Conservation (phyloP, 2,797 vertebrate genomes). For the Coluber constrictor region DNA sequence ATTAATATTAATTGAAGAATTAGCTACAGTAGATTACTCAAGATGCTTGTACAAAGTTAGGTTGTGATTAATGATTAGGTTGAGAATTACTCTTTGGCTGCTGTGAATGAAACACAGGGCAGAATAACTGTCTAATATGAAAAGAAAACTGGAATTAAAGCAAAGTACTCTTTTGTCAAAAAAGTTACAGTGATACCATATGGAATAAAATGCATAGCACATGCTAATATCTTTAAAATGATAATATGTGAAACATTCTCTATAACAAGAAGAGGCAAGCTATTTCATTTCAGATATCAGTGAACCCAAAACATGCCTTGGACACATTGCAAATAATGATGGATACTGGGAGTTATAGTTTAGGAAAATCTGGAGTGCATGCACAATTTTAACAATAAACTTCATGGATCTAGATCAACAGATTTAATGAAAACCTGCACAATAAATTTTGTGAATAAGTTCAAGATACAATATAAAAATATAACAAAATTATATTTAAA, state of each 20-base stretch:
- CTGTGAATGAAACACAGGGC: background rate
- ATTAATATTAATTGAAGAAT: background rate
- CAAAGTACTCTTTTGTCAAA: background rate
- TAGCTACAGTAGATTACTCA: background rate
- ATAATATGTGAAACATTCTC: background rate
- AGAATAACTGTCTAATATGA: background rate
- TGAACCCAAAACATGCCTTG: background rate
- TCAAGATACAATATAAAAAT: background rate
- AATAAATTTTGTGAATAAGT: background rate
- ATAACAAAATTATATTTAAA: background rate
- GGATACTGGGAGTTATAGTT: background rate
- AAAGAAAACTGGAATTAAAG: background rate
- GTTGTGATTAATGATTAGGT: background rate
- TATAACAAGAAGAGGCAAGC: background rate
- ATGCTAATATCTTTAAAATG: background rate
- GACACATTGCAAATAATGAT: background rate
- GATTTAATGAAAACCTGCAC: background rate
- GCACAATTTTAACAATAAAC: background rate
- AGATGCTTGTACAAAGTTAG: background rate
- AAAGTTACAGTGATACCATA: background rate
- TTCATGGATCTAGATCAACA: background rate
- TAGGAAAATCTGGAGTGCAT: background rate
- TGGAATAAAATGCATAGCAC: background rate
- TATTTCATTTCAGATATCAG: background rate
- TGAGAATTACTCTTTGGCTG: background rate